phyloP scores from a whole-genome alignment of 2,888 invertebrate genomes.

The Scaptomyza cyrtandrae region DNA sequence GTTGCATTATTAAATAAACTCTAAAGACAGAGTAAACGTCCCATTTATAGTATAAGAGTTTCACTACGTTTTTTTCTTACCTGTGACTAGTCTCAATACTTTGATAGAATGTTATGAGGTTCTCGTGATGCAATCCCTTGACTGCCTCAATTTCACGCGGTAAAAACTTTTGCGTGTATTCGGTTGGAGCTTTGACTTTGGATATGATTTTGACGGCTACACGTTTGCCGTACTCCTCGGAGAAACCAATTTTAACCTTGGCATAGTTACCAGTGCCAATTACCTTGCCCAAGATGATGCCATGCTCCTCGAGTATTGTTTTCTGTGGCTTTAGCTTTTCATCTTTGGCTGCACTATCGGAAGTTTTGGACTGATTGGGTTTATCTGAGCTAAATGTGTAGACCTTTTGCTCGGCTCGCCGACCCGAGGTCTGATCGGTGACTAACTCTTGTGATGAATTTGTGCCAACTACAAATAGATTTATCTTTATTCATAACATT shows the following conservation, averaged over 20 bases:
- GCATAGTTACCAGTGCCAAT: slow-evolving; percentile 94
- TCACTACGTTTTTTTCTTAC: slow-evolving; percentile 82
- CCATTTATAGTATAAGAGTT: too few relatives aligned
- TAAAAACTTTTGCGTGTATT: slow-evolving; percentile 91
- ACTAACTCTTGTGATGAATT: slow-evolving; percentile 67
- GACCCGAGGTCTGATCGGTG: slow-evolving; percentile 61
- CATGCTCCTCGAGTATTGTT: slow-evolving; percentile 91
- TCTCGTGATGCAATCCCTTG: slow-evolving; percentile 91
- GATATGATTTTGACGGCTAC: slow-evolving; percentile 94
- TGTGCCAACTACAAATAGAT: slow-evolving; percentile 22
- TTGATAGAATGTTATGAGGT: slow-evolving; percentile 92
- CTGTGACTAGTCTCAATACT: slow-evolving; percentile 94
- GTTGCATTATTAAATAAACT: slow-evolving; percentile 94
- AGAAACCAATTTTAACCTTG: slow-evolving; percentile 91
- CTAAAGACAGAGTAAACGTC: slow-evolving; percentile 82
- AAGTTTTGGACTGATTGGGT: slow-evolving; percentile 6
- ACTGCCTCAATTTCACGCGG: slow-evolving; percentile 94
- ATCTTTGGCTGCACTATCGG: slow-evolving; percentile 17
- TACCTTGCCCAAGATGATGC: slow-evolving; percentile 90
- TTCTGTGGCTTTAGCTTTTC: slow-evolving; percentile 72
- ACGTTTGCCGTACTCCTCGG: slow-evolving; percentile 89
- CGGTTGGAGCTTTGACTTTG: slow-evolving; percentile 92
- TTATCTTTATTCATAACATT: too few relatives aligned
- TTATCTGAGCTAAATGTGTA: slow-evolving; percentile 58
- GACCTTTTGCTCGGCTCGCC: slow-evolving; percentile 68